These are phyloP conservation scores for Orthonyx spaldingii DNA, from an alignment of 2,113 vertebrate genomes.

Conservation along the genomic window DNA sequence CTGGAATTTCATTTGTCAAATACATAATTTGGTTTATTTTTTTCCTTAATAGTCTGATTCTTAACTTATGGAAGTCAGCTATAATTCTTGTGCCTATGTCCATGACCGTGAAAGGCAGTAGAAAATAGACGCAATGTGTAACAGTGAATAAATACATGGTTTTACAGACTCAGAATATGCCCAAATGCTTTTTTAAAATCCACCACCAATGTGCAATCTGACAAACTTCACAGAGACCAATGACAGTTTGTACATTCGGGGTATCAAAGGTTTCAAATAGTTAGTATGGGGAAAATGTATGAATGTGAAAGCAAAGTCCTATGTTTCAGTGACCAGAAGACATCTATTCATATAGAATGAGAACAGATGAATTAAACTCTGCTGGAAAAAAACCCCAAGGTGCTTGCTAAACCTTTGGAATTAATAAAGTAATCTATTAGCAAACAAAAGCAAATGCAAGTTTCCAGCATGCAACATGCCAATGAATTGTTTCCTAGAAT, in stretches of 20 bases:
- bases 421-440: neutral
- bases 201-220: neutral
- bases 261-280: neutral
- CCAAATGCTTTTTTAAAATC: neutral
- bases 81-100: neutral
- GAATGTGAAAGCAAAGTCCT: neutral
- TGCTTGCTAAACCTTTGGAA: neutral
- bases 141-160: neutral
- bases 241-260: neutral
- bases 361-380: neutral
- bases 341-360: neutral
- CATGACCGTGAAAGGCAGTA: neutral
- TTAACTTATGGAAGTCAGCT: neutral
- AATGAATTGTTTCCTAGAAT: conserved; percentile 7
- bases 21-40: neutral
- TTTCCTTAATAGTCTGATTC: neutral
- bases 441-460: conserved; percentile 31
- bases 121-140: neutral
- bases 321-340: neutral
- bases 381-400: neutral
- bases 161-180: neutral
- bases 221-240: neutral
- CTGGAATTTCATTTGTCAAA: neutral
- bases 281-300: neutral
- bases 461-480: neutral